phyloP scores from a whole-genome alignment of 2,113 vertebrate genomes.

The Oceanites oceanicus region DNA sequence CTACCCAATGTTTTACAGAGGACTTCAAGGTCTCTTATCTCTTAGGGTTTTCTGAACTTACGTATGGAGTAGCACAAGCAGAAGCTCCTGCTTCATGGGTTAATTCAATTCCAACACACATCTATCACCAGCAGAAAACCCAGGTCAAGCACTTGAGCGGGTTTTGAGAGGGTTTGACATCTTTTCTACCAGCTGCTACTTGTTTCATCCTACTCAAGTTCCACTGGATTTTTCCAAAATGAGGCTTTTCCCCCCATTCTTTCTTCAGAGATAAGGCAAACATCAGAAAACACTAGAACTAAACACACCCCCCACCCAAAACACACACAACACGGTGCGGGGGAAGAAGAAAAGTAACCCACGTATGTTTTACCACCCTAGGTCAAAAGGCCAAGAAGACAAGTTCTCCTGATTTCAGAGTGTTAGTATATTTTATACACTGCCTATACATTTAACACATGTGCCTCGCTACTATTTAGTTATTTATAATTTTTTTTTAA shows the following conservation, averaged over 20 bases:
- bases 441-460: constrained; percentile 71
- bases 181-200: not conserved
- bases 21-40: not conserved
- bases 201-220: not conserved
- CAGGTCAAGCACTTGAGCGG: not conserved
- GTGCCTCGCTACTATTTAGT: constrained; percentile 78
- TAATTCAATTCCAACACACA: not conserved
- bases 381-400: constrained; percentile 58
- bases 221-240: constrained; percentile 6
- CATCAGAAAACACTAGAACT: not conserved
- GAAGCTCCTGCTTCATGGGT: not conserved
- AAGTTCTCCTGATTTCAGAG: constrained; percentile 64
- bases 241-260: not conserved
- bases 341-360: not conserved
- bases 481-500: constrained; percentile 68
- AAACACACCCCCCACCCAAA: not conserved
- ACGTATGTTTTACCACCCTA: constrained; percentile 37
- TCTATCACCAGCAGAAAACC: not conserved
- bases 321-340: not conserved
- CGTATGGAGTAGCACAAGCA: not conserved
- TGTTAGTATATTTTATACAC: constrained; percentile 63
- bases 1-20: not conserved
- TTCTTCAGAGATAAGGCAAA: constrained; percentile 24
- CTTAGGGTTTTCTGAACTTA: not conserved
- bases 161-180: not conserved